Base-by-base conservation (phyloP, 35 echinoderm and acorn worm genomes). In the Stichopus chloronotus region DNA sequence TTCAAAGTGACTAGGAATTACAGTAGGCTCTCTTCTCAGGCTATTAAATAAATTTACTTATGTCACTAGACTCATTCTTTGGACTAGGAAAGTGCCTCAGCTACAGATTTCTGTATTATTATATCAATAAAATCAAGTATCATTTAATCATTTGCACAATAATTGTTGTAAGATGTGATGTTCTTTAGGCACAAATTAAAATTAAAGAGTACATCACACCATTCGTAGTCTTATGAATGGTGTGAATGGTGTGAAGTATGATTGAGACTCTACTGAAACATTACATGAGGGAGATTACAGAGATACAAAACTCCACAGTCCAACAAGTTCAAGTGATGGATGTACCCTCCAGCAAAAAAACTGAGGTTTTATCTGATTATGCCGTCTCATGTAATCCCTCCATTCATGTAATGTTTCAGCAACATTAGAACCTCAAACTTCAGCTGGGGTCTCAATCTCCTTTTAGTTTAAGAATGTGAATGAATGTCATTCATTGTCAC, bases 231-330 rank as follows among this genome's bases (percentile, higher is more conserved):
- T 76, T 76, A 16, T 76, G 17, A n/a, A n/a, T n/a, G n/a, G 25
- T 76, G 72, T 76, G 25, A 76, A 20, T 76, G 25, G 72, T 16
- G 72, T 76, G 72, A 76, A 76, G 72, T 76, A 20, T 76, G 72
- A 76, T 76, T 76, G 72, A 76, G 72, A 76, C 25, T 76, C 72
- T 76, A 76, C 72, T 76, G 72, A 76, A 76, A 6, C 72, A 76
- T 76, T 76, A 76, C 72, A 16, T 76, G 72, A 76, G 72, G 25
- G 72, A 13, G 72, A 76, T 76, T 76, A 76, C 72, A 76, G 72
- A 16, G 5, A 16, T 76, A 16, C 72, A 16, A 76, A 76, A 76
- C 72, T 76, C 72, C 72, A 76, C 14, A n/a, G n/a, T 6, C 19
- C 72, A 6, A 76, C 5, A 16, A 76, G 72, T 24, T 76, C 14